Evolutionary conservation across 2,113 vertebrate genomes (phyloP).

Genomic region (Cebus imitator): DNA sequence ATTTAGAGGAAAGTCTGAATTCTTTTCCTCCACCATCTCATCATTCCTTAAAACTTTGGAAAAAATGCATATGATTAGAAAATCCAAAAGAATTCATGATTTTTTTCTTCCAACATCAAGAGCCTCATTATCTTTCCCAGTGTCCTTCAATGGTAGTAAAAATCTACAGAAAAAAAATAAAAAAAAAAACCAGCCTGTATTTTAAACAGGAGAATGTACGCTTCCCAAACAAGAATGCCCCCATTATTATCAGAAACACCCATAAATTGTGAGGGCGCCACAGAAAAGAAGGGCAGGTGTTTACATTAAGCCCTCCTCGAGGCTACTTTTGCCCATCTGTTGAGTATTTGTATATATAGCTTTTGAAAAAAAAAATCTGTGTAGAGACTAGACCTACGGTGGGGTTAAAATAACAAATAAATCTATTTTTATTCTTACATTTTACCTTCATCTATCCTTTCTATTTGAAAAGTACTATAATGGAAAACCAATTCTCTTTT

Average conservation of each 20-base stretch:
- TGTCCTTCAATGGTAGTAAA: not conserved
- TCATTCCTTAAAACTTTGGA: not conserved
- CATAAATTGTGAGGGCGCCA: not conserved
- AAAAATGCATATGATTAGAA: not conserved
- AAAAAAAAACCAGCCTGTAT: not conserved
- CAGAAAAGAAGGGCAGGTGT: not conserved
- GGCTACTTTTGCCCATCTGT: not conserved
- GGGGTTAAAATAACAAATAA: not conserved
- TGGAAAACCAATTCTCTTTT: not conserved
- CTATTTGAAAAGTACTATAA: not conserved
- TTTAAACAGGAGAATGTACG: not conserved
- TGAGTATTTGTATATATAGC: not conserved
- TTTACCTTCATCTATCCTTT: not conserved
- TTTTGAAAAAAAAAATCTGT: not conserved
- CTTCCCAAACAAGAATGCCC: not conserved
- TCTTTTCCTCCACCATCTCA: not conserved
- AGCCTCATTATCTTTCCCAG: not conserved
- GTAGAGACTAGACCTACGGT: not conserved
- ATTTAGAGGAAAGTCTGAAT: not conserved
- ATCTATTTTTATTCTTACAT: not conserved
- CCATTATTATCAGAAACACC: not conserved
- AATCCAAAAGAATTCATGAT: not conserved
- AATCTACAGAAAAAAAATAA: not conserved
- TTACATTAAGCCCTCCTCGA: not conserved
- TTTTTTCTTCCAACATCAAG: not conserved